Evolutionary conservation across 2,113 vertebrate genomes (phyloP), one percentile per base, ranked within the genome.

Genomic region (Gallinago media): DNA sequence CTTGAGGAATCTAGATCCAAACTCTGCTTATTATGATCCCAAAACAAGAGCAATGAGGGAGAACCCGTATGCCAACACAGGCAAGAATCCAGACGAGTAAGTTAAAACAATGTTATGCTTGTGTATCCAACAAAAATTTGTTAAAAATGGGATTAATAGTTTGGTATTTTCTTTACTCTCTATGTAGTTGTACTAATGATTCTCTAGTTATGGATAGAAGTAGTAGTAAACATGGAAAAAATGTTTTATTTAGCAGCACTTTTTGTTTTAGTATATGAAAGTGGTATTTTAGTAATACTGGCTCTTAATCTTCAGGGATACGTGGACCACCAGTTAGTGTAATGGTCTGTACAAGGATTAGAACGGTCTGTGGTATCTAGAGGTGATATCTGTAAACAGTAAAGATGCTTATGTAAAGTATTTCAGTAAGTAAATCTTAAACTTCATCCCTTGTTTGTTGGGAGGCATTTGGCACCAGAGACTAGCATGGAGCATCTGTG

Each of bases 1-100:
- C 96, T 96, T 99, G 95, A 98, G 99, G 96, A 99, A 99, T 96
- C 97, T 99, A 89, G 99, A 99, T 98, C 99, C 99, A 95, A 99
- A 99, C 95, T 99, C 99, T 55, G 99, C 99, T 58, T 99, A 99
- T 90, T 99, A 99, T 32, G 99, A 99, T 97, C 99, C 99, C 70
- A 99, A 99, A 98, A 99, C 99, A 6, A 99, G 99, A 98, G 99
- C 99, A 11, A 99, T 99, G 99, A 99, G 99, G 88, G 99, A 99
- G 96, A 99, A 99, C 94, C 99, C 99, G 0, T 99, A 99, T 92
- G 97, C 98, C 82, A 99, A 99, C 94, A 99, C 99, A 38, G 99
- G 99, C 92, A 99, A 99, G 97, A 99, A 99, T 95, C 98, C 99
- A 82, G 99, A 99, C 18, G 99, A 99, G 99, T 99, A 98, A 95